These are phyloP conservation scores for Marisa cornuarietis DNA, from an alignment of 1,140 invertebrate species.

Conservation along the genomic window DNA sequence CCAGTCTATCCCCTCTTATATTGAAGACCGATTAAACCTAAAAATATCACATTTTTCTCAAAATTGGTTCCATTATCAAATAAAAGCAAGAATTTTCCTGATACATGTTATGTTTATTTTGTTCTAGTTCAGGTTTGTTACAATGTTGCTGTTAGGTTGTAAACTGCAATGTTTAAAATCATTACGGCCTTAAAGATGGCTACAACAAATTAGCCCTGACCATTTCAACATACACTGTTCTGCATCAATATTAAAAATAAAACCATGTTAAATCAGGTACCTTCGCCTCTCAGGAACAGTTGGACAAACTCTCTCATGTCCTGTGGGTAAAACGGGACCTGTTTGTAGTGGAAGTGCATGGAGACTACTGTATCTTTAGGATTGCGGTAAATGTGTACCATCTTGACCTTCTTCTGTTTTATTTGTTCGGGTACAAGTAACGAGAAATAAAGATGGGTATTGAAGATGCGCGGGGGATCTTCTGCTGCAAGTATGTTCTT, in stretches of 20 bases:
- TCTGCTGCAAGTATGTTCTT: slow-evolving; percentile 21
- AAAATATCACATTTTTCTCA: too few species aligned
- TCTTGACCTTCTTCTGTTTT: slow-evolving; percentile 21
- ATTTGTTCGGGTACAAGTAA: slow-evolving; percentile 19
- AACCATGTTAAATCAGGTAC: background rate
- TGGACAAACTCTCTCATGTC: background rate
- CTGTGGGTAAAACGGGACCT: background rate
- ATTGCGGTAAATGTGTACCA: slow-evolving; percentile 33
- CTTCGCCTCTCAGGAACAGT: background rate
- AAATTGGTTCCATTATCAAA: background rate
- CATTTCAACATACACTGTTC: background rate
- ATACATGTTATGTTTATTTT: background rate
- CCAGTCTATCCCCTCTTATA: too few species aligned
- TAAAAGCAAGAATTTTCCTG: background rate
- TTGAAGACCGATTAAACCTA: too few species aligned
- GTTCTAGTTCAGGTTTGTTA: too few species aligned
- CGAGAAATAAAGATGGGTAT: slow-evolving; percentile 31
- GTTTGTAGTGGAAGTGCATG: slow-evolving; percentile 18
- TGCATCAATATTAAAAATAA: background rate
- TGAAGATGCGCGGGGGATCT: slow-evolving; percentile 30
- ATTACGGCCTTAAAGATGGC: background rate
- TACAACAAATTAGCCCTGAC: background rate
- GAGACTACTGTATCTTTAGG: slow-evolving; percentile 38
- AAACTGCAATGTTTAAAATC: too few species aligned
- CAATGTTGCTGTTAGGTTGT: too few species aligned